phyloP scores from a whole-genome alignment of 2,113 vertebrate species.

The Neofelis nebulosa region DNA sequence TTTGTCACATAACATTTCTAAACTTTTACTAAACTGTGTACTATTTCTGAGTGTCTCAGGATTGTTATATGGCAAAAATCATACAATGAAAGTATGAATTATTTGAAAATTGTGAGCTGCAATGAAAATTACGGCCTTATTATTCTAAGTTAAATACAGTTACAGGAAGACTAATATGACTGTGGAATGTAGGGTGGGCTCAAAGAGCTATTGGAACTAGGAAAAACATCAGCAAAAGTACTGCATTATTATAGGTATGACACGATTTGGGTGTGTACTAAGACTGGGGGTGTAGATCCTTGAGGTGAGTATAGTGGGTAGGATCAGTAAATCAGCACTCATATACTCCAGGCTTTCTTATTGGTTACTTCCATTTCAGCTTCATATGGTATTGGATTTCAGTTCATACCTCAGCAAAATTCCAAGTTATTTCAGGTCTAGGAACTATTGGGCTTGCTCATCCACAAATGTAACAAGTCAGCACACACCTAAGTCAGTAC shows the following conservation, averaged over 20 bases:
- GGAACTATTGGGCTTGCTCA: neutral
- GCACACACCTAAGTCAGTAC: neutral
- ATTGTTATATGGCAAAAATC: neutral
- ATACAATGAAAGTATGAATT: neutral
- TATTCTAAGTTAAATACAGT: neutral
- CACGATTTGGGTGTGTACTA: neutral
- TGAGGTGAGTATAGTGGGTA: neutral
- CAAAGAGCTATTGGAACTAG: neutral
- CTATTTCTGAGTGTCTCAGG: neutral
- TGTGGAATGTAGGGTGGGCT: neutral
- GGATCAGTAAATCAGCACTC: neutral
- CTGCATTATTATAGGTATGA: neutral
- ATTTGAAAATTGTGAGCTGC: neutral
- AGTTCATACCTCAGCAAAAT: neutral
- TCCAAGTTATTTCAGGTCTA: neutral
- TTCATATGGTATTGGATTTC: neutral
- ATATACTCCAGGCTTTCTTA: neutral
- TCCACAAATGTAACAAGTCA: neutral
- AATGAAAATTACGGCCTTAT: neutral
- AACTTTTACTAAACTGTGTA: neutral
- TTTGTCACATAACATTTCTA: neutral
- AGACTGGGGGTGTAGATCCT: neutral
- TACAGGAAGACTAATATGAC: neutral
- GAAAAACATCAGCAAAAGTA: neutral
- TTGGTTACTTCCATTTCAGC: neutral